phyloP scores from a whole-genome alignment of 2,888 invertebrate species.

The Drosophila subsilvestris region DNA sequence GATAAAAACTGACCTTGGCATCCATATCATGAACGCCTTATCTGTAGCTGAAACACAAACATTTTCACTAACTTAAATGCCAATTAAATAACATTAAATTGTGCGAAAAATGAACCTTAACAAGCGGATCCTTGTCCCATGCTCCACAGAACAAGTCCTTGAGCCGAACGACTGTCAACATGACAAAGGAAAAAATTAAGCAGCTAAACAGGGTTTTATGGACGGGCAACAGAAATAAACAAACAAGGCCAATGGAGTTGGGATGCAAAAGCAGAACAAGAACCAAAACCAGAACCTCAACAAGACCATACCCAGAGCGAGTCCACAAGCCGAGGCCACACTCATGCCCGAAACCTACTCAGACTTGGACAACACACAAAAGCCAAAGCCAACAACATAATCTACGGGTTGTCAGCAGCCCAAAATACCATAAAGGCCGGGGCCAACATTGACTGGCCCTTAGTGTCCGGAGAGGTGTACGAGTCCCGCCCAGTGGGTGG shows the following conservation, averaged over 20 bases:
- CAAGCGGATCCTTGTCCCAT: constrained; percentile 26
- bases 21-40: constrained; percentile 42
- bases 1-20: constrained; percentile 55
- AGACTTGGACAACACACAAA: constrained; percentile 45
- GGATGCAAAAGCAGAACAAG: constrained; percentile 18
- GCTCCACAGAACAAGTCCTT: constrained; percentile 42
- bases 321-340: constrained; percentile 64
- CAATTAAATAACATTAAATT: constrained; percentile 79
- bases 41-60: constrained; percentile 49
- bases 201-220: constrained; percentile 74
- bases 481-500: constrained; percentile 20
- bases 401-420: constrained; percentile 78
- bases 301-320: constrained; percentile 42
- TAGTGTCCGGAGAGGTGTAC: constrained; percentile 37
- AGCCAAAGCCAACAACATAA: constrained; percentile 77
- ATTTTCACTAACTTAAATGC: constrained; percentile 75
- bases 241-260: constrained; percentile 53
- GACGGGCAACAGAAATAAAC: constrained; percentile 59
- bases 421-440: constrained; percentile 63
- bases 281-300: constrained; percentile 25
- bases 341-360: constrained; percentile 33
- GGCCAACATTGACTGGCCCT: constrained; percentile 28
- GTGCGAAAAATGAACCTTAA: constrained; percentile 68
- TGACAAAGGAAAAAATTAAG: constrained; percentile 79
- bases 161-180: constrained; percentile 72